Evolutionary conservation across 2,797 vertebrate genomes (phyloP).

Genomic region (Pipistrellus pipistrellus): DNA sequence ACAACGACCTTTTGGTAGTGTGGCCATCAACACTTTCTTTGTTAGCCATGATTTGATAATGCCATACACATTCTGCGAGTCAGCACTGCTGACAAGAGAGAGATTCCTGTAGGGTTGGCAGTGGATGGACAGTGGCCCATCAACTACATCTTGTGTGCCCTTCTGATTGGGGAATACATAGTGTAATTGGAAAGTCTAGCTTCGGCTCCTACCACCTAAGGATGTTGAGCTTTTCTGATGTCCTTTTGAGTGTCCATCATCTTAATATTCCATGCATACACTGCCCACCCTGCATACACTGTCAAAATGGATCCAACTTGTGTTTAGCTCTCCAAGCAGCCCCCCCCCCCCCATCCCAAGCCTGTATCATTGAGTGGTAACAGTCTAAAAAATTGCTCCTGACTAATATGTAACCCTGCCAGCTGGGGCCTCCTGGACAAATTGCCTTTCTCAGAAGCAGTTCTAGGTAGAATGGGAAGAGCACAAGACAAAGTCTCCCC

Average conservation of each 20-base stretch:
- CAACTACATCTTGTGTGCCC: background rate
- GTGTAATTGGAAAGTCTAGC: conserved; percentile 1
- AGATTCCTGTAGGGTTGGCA: conserved; percentile 53
- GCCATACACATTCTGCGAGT: conserved; percentile 55
- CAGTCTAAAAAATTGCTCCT: conserved; percentile 17
- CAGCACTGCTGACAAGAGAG: conserved; percentile 71
- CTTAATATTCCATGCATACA: background rate
- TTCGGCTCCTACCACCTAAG: background rate
- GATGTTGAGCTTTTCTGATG: background rate
- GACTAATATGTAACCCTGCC: background rate
- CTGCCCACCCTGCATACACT: background rate
- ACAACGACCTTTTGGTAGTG: conserved; percentile 66
- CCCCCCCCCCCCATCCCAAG: background rate
- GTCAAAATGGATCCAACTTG: background rate
- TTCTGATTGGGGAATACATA: background rate
- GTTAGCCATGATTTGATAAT: conserved; percentile 58
- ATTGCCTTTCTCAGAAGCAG: background rate
- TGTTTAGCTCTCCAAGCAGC: too few species aligned
- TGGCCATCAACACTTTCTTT: conserved; percentile 76
- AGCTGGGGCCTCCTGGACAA: background rate
- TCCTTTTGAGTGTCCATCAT: background rate
- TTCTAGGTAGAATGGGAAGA: background rate
- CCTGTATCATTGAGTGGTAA: background rate
- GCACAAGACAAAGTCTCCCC: background rate
- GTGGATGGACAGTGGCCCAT: background rate